A percentile compares a stretch with the other conserved stretches of the same genome.
Conservation (phyloP, 2,113 vertebrate species). For the Hemiscyllium ocellatum region DNA sequence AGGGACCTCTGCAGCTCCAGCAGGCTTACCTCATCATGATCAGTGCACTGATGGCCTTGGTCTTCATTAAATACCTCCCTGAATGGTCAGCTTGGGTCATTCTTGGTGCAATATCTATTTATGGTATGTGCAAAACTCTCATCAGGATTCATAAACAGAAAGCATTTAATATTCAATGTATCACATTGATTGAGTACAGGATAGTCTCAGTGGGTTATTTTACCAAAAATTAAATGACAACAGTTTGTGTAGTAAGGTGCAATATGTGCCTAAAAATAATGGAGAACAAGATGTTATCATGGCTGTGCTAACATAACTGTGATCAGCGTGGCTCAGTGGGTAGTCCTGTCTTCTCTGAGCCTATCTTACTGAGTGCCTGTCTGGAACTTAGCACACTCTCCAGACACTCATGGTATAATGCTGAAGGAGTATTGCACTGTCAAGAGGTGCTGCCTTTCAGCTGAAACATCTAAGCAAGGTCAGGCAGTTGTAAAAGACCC, state of each 20-base stretch:
- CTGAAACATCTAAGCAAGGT: neutral
- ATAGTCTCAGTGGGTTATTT: neutral
- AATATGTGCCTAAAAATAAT: neutral
- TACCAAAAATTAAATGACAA: neutral
- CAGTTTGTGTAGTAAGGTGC: neutral
- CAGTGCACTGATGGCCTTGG: slow-evolving; percentile 95
- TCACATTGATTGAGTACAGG: neutral
- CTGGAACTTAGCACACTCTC: too few species aligned
- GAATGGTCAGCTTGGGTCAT: slow-evolving; percentile 98
- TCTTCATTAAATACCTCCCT: slow-evolving; percentile 95
- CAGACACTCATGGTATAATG: neutral
- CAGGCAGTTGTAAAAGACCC: neutral
- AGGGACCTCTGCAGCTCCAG: slow-evolving; percentile 84
- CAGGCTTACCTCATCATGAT: slow-evolving; percentile 95
- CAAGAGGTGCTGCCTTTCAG: neutral
- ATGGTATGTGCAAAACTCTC: slow-evolving; percentile 61
- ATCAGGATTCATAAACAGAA: neutral
- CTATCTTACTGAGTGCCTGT: neutral
- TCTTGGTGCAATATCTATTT: slow-evolving; percentile 88
- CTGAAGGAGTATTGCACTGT: neutral
- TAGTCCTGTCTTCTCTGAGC: neutral
- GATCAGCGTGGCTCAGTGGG: neutral
- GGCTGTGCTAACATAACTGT: neutral
- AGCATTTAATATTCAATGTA: neutral
- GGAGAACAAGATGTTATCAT: neutral